phyloP scores from a whole-genome alignment of 2,797 vertebrate species.

The Basileuterus tristriatus region DNA sequence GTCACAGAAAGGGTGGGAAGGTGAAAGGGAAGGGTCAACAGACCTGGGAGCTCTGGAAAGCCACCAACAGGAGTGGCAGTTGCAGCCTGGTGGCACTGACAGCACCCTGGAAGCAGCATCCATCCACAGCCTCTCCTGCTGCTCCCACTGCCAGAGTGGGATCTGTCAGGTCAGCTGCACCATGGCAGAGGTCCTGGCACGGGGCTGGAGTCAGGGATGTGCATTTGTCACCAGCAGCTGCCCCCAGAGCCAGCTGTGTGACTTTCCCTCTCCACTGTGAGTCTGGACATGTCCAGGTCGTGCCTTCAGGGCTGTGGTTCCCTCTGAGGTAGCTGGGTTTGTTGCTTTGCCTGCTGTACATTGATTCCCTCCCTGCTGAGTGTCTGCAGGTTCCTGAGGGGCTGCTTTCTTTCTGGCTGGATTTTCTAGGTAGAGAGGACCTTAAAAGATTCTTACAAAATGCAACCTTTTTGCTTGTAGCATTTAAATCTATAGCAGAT shows the following conservation, averaged over 20 bases:
- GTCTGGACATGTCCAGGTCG: accelerated
- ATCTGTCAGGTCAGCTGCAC: not conserved
- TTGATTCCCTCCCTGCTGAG: not conserved
- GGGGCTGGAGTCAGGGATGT: not conserved
- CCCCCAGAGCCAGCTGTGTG: not conserved
- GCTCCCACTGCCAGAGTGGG: accelerated
- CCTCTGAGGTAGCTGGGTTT: not conserved
- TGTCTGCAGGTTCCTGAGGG: not conserved
- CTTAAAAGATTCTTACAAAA: not conserved
- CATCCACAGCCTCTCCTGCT: accelerated
- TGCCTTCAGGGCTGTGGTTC: not conserved
- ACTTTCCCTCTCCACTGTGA: not conserved
- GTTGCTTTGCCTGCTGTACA: not conserved
- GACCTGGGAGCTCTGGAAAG: not conserved
- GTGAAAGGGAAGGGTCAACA: not conserved
- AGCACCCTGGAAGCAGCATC: accelerated
- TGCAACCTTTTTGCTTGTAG: not conserved
- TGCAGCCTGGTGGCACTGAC: not conserved
- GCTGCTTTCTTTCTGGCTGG: not conserved
- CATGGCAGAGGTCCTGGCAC: not conserved
- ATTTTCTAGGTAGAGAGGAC: not conserved
- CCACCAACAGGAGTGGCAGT: not conserved
- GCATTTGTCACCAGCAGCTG: not conserved
- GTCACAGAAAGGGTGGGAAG: not conserved
- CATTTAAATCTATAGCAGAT: not conserved